Evolutionary conservation across 1,140 invertebrate genomes (phyloP), one percentile per base, ranked within the genome.

Genomic region (Neotoxoptera formosana): DNA sequence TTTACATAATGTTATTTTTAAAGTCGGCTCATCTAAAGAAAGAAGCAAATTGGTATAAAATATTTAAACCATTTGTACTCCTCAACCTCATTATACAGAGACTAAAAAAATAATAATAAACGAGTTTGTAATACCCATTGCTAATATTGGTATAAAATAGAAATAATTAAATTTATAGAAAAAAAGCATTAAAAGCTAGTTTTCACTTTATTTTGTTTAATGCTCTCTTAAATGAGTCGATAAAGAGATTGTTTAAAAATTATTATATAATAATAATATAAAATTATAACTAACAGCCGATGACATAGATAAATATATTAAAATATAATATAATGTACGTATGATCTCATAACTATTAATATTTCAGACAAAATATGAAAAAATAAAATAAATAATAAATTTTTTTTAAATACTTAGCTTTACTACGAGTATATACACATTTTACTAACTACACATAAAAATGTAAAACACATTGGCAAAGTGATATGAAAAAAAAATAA

Each of bases 401-500:
- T 89, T 47, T 48, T 76, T 76, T 17, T 6, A 25, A 84, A 84
- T 41, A 45, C 83, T 41, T 41, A 89, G 21, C 14, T n/a, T 76
- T 34, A n/a, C 60, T 76, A 76, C 60, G n/a, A 89, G 17, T 53
- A 53, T 34, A 51, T 53, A 89, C 87, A 89, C 48, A 90, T 60
- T 90, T 76, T 41, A 45, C 51, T 67, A 90, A 67, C 25, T 90
- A 90, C 53, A 67, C 60, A 76, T 76, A 76, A 20, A 17, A 90
- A 67, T 30, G 53, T 60, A 60, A 23, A 60, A 56, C 11, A 90
- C 53, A 53, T 14, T 30, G 51, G 23, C 53, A 60, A 41, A 41
- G 47, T 7, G n/a, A 81, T 83, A 92, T 45, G 23, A 83, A 91
- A 83, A 91, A 83, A 92, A 51, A 81, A 45, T 20, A 91, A 91